Percentiles rank a stretch among this genome's conserved stretches.
Conservation (phyloP, 2,888 invertebrate genomes). For the Antheraea assamensis region DNA sequence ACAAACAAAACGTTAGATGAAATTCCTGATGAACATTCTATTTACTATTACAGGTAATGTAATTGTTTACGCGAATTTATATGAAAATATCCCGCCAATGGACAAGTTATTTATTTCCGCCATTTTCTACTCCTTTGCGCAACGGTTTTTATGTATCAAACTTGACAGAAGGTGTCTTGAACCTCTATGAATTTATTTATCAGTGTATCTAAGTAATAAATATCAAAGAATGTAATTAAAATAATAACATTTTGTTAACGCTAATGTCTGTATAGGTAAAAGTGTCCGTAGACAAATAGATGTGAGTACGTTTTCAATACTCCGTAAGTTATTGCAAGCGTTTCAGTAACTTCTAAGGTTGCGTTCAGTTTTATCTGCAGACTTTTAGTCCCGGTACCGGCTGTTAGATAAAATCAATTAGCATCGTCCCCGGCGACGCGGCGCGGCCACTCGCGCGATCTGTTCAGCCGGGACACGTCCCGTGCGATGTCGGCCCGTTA, state of each 20-base stretch:
- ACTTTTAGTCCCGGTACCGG: constrained; percentile 4
- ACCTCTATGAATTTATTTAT: too few relatives aligned
- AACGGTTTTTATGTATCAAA: too few relatives aligned
- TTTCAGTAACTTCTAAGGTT: background rate
- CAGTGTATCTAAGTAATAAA: too few relatives aligned
- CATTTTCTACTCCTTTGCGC: background rate
- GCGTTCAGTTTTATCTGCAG: constrained; percentile 2
- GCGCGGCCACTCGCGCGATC: constrained; percentile 54
- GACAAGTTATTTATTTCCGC: background rate
- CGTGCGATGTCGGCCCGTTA: constrained; percentile 58
- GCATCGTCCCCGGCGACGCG: constrained; percentile 52
- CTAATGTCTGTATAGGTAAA: background rate
- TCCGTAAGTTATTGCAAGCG: background rate
- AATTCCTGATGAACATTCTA: constrained; percentile 12
- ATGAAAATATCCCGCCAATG: background rate
- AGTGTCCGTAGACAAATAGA: background rate
- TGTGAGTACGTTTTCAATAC: background rate
- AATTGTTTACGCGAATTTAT: background rate
- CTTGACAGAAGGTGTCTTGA: too few relatives aligned
- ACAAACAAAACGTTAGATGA: constrained; percentile 16
- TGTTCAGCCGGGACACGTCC: constrained; percentile 50
- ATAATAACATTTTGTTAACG: background rate
- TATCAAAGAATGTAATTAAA: too few relatives aligned
- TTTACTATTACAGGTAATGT: constrained; percentile 2
- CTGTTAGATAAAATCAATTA: constrained; percentile 70